Conservation (phyloP, 2,888 invertebrate genomes). For the Oscheius sp. region DNA sequence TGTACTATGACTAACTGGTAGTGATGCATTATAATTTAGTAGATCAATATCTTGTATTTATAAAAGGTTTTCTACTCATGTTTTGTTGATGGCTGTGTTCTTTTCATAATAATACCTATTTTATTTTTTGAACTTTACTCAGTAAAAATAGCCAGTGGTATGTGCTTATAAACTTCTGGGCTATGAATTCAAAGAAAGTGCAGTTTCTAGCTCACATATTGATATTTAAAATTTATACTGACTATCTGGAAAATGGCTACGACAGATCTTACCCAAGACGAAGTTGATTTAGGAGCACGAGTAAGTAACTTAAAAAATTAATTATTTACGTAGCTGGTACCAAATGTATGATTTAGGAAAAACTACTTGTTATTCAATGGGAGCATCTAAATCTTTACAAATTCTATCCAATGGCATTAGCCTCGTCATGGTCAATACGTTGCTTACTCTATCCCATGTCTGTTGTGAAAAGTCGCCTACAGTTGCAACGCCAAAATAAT, state of each 20-base stretch:
- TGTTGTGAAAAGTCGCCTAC: constrained; percentile 59
- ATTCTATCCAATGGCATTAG: constrained; percentile 61
- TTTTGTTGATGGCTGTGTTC: neutral
- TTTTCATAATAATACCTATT: neutral
- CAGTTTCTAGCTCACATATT: neutral
- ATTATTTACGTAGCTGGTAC: too few species aligned
- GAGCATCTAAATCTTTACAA: constrained; percentile 65
- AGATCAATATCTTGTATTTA: too few species aligned
- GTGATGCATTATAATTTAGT: too few species aligned
- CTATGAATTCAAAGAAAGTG: neutral
- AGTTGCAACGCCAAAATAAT: constrained; percentile 65
- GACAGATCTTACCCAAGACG: neutral
- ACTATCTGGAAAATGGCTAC: constrained; percentile 1
- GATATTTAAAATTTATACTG: neutral
- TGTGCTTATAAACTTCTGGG: neutral
- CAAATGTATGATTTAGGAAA: constrained; percentile 32
- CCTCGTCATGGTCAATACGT: constrained; percentile 58
- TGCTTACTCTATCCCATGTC: constrained; percentile 65
- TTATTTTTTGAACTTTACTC: neutral
- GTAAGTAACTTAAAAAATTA: too few species aligned
- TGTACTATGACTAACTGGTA: too few species aligned
- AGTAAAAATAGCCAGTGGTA: neutral
- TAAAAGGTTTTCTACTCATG: too few species aligned
- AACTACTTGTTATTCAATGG: constrained; percentile 67
- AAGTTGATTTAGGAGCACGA: neutral